phyloP scores from a whole-genome alignment of 2,797 vertebrate genomes.

The Cynopterus sphinx region DNA sequence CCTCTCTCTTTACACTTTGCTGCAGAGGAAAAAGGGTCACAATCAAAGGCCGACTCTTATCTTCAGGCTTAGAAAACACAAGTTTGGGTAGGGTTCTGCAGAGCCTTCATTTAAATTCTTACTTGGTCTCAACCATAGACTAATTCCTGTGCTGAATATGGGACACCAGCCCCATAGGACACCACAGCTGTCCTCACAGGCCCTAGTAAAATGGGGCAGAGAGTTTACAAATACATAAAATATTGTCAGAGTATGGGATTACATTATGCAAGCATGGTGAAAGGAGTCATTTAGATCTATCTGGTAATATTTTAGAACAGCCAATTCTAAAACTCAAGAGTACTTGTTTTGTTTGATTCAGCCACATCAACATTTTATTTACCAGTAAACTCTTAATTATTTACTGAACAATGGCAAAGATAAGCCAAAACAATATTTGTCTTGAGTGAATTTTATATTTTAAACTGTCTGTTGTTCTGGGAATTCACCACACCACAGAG shows the following conservation, averaged over 20 bases:
- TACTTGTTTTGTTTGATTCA: neutral
- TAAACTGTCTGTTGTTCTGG: conserved; percentile 35
- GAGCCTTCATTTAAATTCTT: neutral
- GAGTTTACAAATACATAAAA: neutral
- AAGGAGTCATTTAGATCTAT: neutral
- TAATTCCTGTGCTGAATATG: neutral
- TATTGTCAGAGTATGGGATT: neutral
- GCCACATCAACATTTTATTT: neutral
- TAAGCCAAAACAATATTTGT: conserved; percentile 45
- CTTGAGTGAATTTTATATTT: conserved; percentile 56
- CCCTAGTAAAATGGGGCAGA: neutral
- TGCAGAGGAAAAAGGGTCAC: neutral
- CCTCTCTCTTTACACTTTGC: neutral
- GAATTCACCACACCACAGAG: conserved; percentile 43
- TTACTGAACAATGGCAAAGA: conserved; percentile 45
- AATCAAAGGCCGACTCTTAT: neutral
- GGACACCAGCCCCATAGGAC: neutral
- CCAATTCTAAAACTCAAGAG: conserved; percentile 38
- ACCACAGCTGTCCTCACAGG: neutral
- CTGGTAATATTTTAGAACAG: conserved; percentile 34
- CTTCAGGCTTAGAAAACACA: neutral
- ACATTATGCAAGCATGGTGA: neutral
- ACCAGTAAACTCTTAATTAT: conserved; percentile 39
- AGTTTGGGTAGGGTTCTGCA: neutral
- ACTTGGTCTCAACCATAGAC: neutral